A percentile compares a stretch with the other conserved stretches of the same genome.
phyloP scores from a whole-genome alignment of 2,113 vertebrate genomes.

The Cochlearius cochlearius region DNA sequence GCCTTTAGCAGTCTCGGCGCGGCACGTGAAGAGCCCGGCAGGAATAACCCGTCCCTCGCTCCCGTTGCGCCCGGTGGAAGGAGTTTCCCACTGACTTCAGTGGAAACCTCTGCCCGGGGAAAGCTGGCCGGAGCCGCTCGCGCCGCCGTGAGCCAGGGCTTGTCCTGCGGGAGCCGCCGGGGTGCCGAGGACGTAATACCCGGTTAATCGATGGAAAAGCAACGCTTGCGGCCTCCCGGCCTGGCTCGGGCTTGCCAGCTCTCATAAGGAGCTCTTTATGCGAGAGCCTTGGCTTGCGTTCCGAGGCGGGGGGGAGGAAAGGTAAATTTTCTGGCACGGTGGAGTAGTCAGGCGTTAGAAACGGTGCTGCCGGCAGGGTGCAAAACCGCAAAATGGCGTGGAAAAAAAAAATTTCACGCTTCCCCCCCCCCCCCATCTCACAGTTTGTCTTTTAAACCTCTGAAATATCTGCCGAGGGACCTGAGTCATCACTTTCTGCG shows the following conservation, averaged over 20 bases:
- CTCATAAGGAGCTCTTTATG: slow-evolving; percentile 54
- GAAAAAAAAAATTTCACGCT: neutral
- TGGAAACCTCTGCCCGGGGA: neutral
- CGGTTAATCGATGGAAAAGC: neutral
- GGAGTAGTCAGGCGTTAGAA: neutral
- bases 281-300: neutral
- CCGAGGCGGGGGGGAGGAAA: neutral
- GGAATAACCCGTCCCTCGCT: neutral
- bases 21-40: neutral
- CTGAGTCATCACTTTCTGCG: neutral
- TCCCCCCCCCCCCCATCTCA: neutral
- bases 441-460: neutral
- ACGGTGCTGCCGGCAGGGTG: neutral
- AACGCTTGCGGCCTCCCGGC: neutral
- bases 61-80: neutral
- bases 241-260: neutral
- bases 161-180: neutral
- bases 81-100: slow-evolving; percentile 1
- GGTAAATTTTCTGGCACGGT: neutral
- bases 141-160: neutral
- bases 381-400: neutral
- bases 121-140: accelerated
- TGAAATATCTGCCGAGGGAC: neutral
- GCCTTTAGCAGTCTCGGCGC: neutral
- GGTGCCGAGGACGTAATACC: neutral